A percentile compares a stretch with the other conserved stretches of the same genome.
Conservation (phyloP, 2,888 invertebrate genomes). For the Campoplex capitator region DNA sequence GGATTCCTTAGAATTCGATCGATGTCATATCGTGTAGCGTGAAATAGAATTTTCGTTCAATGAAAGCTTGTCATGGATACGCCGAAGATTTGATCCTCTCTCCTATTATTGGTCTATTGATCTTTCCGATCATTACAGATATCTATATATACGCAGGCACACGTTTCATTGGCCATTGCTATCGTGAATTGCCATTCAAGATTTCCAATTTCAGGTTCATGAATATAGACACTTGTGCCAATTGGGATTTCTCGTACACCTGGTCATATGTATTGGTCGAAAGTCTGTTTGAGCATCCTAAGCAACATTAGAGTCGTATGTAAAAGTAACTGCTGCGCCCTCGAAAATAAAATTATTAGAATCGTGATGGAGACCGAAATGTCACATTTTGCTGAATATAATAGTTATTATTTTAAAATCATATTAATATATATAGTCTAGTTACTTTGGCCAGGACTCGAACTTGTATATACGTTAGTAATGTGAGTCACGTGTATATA, state of each 20-base stretch:
- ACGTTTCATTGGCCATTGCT: constrained; percentile 12
- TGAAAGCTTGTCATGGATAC: too few relatives aligned
- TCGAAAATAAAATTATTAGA: neutral
- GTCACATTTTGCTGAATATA: neutral
- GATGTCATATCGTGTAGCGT: neutral
- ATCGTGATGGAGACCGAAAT: neutral
- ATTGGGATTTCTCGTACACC: constrained; percentile 22
- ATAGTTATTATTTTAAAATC: neutral
- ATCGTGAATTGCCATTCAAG: constrained; percentile 63
- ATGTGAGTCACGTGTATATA: constrained; percentile 1
- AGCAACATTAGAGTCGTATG: constrained; percentile 24
- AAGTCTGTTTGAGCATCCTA: constrained; percentile 46
- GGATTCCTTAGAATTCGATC: neutral
- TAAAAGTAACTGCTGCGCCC: neutral
- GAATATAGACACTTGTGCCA: constrained; percentile 67
- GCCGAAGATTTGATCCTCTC: too few relatives aligned
- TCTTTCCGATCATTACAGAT: neutral
- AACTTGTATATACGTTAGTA: neutral
- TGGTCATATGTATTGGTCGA: constrained; percentile 18
- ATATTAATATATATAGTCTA: neutral
- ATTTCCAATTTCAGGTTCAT: constrained; percentile 73
- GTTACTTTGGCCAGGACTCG: neutral
- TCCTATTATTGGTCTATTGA: constrained; percentile 39
- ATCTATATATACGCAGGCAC: neutral
- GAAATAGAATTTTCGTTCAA: neutral